These are phyloP conservation scores for Chelonia mydas DNA, from an alignment of 2,797 vertebrate species.

Conservation along the genomic window DNA sequence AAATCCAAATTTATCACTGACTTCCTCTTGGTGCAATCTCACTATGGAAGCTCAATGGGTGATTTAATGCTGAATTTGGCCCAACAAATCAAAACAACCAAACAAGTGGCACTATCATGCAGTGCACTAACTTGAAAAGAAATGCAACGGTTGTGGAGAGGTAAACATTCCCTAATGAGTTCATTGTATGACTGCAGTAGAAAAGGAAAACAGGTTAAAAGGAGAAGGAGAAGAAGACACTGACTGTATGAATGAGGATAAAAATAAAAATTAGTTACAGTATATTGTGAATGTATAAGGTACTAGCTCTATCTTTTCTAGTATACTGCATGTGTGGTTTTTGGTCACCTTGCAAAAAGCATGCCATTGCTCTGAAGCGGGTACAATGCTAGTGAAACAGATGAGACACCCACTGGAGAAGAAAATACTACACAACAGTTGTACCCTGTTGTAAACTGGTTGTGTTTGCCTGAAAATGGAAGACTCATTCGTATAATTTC, in stretches of 20 bases:
- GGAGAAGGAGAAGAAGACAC: constrained; percentile 65
- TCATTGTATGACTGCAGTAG: constrained; percentile 70
- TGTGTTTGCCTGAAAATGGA: background rate
- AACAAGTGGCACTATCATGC: background rate
- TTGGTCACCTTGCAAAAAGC: constrained; percentile 52
- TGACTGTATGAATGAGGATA: constrained; percentile 75
- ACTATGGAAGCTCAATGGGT: background rate
- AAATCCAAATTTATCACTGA: background rate
- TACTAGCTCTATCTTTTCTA: constrained; percentile 67
- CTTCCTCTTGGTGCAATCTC: background rate
- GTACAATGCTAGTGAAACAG: constrained; percentile 8
- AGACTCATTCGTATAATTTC: background rate
- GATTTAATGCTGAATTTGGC: background rate
- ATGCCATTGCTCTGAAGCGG: constrained; percentile 48
- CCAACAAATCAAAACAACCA: background rate
- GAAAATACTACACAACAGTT: constrained; percentile 17
- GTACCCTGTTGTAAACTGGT: background rate
- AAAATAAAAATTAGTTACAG: constrained; percentile 76
- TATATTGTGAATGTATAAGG: constrained; percentile 66
- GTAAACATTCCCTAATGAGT: constrained; percentile 74
- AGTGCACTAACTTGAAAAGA: constrained; percentile 51
- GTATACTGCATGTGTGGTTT: constrained; percentile 26
- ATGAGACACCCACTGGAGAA: background rate
- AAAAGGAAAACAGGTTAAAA: constrained; percentile 77
- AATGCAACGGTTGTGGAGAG: constrained; percentile 38